Evolutionary conservation across 2,888 invertebrate genomes (phyloP).

Genomic region (Sepiola atlantica): DNA sequence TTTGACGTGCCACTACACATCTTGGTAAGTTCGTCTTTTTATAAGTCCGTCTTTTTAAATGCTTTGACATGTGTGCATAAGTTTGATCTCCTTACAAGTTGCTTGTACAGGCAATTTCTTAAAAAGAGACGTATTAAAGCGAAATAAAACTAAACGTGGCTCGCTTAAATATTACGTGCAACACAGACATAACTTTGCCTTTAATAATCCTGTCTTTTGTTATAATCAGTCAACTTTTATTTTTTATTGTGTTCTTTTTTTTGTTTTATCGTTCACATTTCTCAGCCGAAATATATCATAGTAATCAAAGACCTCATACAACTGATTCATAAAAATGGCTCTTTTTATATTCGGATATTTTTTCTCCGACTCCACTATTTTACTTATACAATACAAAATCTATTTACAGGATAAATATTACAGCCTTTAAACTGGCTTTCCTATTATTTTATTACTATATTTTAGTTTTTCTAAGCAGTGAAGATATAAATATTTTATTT

Average conservation of each 20-base stretch:
- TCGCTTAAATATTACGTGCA: background rate
- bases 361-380: background rate
- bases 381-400: background rate
- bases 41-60: background rate
- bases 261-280: background rate
- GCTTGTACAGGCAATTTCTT: background rate
- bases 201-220: conserved; percentile 16
- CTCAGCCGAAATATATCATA: background rate
- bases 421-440: background rate
- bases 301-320: background rate
- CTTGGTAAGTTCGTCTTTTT: background rate
- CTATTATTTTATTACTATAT: background rate
- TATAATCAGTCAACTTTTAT: background rate
- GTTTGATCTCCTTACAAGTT: background rate
- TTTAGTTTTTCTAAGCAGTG: background rate
- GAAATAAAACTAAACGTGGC: background rate
- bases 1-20: background rate
- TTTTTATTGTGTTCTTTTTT: no score
- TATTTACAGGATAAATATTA: background rate
- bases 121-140: background rate
- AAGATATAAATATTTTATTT: background rate
- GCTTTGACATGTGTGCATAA: background rate
- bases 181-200: background rate
- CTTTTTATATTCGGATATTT: background rate
- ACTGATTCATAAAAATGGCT: no score